Evolutionary conservation across 2,888 invertebrate genomes (phyloP), one percentile per base, ranked within the genome.

Genomic region (Drosophila nr. fundita): DNA sequence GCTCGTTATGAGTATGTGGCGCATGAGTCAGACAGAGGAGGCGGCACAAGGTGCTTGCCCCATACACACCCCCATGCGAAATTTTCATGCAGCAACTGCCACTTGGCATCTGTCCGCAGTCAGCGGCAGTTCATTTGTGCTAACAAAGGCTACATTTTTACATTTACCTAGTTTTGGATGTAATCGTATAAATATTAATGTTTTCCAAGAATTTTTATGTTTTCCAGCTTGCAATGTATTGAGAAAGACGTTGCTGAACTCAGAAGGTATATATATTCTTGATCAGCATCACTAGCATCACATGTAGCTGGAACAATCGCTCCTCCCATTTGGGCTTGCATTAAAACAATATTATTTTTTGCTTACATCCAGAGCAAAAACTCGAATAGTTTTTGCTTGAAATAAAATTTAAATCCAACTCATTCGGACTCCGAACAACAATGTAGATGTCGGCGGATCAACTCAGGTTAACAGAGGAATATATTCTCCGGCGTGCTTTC

Each of bases 61-160:
- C 40, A 63, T 27, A 8, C 48, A 27, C 45, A 45, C 7, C 27
- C 18, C 7, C 15, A 18, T 32, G 53, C 53, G 21, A 36, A 55
- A 49, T 18, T 49, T 68, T 57, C 45, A 38, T 40, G 49, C 21
- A 59, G 59, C 68, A 61, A 21, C 15, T 49, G 58, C 21, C 24
- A 45, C 21, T 30, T 13, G 34, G 10, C 60, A 65, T 15, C 32
- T 27, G 29, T 4, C 27, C 45, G 49, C 49, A 49, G 21, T 42
- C 42, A 42, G 11, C 42, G 11, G 42, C 42, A 5, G 21, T 21
- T 42, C 21, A 42, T n/a, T 42, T 21, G 42, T 42, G 11, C 42
- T 2, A 42, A 11, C n/a, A 40, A 21, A 21, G 10, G n/a, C 40
- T 0, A 1, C 11, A 42, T 42, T 42, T n/a, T 42, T 6, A 11